phyloP scores from a whole-genome alignment of 2,113 vertebrate species.

The Oreocharis arfaki region DNA sequence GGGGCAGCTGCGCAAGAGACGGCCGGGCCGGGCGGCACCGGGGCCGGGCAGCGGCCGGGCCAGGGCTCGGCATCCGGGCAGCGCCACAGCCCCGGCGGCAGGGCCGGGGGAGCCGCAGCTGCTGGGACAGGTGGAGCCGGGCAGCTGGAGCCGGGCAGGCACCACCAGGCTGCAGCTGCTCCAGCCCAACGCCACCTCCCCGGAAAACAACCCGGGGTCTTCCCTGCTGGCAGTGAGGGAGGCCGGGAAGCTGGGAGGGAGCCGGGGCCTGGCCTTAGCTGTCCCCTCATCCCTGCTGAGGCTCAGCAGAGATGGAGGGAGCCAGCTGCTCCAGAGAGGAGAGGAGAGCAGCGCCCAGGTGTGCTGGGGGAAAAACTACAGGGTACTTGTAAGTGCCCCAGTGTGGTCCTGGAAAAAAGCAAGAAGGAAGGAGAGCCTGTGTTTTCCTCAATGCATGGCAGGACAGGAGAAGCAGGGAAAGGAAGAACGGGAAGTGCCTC shows the following conservation, averaged over 20 bases:
- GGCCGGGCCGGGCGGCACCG: accelerated
- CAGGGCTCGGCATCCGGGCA: accelerated
- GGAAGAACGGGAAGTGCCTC: background rate
- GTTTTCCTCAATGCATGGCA: background rate
- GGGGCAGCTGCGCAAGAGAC: background rate
- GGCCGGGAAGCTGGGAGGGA: background rate
- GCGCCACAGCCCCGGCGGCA: background rate
- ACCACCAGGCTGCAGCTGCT: constrained; percentile 50
- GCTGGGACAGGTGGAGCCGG: constrained; percentile 42
- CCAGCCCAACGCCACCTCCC: background rate
- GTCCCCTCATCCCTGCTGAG: background rate
- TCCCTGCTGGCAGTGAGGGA: background rate
- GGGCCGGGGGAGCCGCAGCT: background rate
- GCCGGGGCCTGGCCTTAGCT: background rate
- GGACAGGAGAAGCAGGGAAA: background rate
- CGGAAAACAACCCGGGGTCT: background rate
- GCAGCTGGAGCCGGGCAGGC: background rate
- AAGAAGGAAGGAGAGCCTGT: background rate
- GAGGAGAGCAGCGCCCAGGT: background rate
- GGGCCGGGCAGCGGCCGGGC: background rate
- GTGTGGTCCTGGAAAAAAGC: background rate
- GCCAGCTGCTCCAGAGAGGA: background rate
- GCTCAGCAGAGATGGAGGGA: background rate
- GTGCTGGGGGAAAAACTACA: background rate
- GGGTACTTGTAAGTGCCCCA: background rate